phyloP scores from a whole-genome alignment of 2,888 invertebrate species.

The Brenthis ino region DNA sequence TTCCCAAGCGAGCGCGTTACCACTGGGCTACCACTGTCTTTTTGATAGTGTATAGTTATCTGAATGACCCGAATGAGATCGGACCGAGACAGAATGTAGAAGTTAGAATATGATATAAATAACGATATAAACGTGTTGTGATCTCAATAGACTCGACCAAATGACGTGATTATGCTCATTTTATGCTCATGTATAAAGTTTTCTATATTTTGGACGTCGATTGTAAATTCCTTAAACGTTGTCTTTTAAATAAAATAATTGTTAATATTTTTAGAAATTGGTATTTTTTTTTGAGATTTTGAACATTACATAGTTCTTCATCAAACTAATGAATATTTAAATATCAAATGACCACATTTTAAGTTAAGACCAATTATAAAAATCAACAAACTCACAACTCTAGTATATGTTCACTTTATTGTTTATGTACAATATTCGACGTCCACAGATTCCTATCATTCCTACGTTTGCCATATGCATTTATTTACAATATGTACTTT shows the following conservation, averaged over 20 bases:
- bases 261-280: background rate
- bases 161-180: conserved; percentile 39
- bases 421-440: conserved; percentile 17
- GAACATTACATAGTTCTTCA: no score
- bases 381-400: background rate
- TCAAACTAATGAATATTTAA: no score
- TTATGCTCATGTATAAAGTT: conserved; percentile 44
- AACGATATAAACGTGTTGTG: conserved; percentile 34
- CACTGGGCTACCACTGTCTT: background rate
- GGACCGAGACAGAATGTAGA: conserved; percentile 4
- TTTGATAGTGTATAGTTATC: background rate
- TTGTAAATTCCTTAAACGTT: conserved; percentile 15
- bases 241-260: background rate
- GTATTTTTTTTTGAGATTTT: no score
- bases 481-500: conserved; percentile 58
- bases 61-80: background rate
- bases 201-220: conserved; percentile 24
- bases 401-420: background rate
- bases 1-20: no score
- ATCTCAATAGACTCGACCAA: conserved; percentile 38
- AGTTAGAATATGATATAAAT: conserved; percentile 7
- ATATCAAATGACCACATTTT: no score
- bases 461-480: conserved; percentile 74
- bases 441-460: conserved; percentile 52
- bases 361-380: background rate